phyloP scores from a whole-genome alignment of 1,140 invertebrate species.

The Chionoecetes opilio region DNA sequence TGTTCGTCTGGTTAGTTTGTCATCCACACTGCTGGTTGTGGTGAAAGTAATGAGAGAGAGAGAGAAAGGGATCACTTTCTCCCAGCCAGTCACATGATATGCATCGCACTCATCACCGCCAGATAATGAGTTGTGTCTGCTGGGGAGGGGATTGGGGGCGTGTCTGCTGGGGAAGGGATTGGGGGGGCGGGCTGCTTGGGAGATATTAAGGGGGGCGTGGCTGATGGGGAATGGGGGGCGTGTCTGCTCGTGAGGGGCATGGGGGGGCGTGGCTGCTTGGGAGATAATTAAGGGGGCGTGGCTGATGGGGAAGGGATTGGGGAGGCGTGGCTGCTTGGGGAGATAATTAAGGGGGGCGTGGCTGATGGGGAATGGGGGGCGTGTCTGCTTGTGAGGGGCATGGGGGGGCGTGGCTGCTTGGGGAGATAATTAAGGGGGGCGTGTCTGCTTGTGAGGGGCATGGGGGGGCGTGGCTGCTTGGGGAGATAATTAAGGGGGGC shows the following conservation, averaged over 20 bases:
- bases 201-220: no score
- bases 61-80: background rate
- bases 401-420: background rate
- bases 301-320: background rate
- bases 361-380: background rate
- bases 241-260: background rate
- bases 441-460: background rate
- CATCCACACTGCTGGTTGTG: background rate
- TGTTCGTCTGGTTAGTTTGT: no score
- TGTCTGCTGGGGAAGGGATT: background rate
- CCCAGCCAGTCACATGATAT: background rate
- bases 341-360: no score
- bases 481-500: background rate
- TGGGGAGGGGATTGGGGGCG: background rate
- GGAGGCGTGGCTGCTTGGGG: background rate
- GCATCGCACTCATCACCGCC: background rate
- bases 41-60: background rate
- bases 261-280: background rate
- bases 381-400: background rate
- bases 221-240: background rate
- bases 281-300: no score
- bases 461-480: background rate
- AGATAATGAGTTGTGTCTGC: background rate
- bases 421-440: no score
- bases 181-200: no score